Base-by-base conservation (phyloP, 2,888 invertebrate species). In the Dascillus cervinus region DNA sequence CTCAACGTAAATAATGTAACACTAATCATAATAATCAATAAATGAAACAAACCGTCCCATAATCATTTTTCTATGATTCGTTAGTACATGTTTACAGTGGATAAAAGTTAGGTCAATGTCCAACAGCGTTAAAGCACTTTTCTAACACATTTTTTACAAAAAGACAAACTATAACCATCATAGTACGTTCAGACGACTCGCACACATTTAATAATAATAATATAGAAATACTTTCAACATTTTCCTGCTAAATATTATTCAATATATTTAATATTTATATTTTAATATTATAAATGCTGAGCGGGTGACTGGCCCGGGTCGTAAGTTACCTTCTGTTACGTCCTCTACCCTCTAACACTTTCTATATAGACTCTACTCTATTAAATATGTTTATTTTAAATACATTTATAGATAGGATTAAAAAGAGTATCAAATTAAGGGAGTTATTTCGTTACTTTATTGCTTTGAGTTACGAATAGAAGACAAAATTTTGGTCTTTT, bases 401-500 rank as follows among this genome's bases (percentile, higher is more conserved):
- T 12, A 32, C 29, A 32, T 36, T 37, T 34, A 40, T 39, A 39
- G 31, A 32, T 35, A 38, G 44, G 38, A 40, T 26, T 45, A 43
- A 39, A 40, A 37, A 42, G 32, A 39, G 31, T 39, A 39, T 39
- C 34, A 32, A 37, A 56, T 53, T 58, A 59, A n/a, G n/a, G n/a
- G n/a, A n/a, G n/a, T 52, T 60, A 62, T 60, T 61, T 62, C 60
- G 60, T 58, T 64, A 55, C 47, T 45, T 64, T 66, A 66, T 66
- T 66, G 66, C 66, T 66, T 61, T 66, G 52, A 55, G 66, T 66
- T 66, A 60, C 66, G 39, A 53, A 61, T 56, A 62, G 62, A 64
- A 64, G 63, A 64, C 63, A 53, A 64, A 62, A 59, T 31, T 38
- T 32, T 28, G 28, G 25, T 24, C 29, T 32, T 34, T 34, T 26